Conservation (phyloP, 2,888 invertebrate species). For the Tubulanus polymorphus region DNA sequence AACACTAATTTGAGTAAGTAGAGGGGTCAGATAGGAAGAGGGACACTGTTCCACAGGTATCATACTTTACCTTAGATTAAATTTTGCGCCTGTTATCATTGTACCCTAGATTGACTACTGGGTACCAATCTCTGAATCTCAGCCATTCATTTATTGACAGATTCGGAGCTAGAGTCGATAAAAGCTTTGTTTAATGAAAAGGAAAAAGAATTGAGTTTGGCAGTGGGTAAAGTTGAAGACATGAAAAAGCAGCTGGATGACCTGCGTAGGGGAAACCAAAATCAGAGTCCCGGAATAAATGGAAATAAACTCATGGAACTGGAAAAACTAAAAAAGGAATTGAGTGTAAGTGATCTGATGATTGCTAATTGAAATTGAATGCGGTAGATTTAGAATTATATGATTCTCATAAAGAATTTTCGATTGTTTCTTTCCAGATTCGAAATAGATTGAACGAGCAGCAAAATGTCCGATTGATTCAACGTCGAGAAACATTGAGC, state of each 20-base stretch:
- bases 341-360: slow-evolving; percentile 62
- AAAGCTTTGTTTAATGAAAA: slow-evolving; percentile 95
- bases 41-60: too few relatives aligned
- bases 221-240: slow-evolving; percentile 96
- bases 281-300: slow-evolving; percentile 31
- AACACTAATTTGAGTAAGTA: slow-evolving; percentile 46
- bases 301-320: slow-evolving; percentile 65
- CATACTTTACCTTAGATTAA: too few relatives aligned
- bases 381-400: neutral
- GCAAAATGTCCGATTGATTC: slow-evolving; percentile 83
- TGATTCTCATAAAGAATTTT: neutral
- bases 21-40: too few relatives aligned
- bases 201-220: slow-evolving; percentile 91
- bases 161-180: slow-evolving; percentile 90
- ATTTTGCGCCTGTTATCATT: too few relatives aligned
- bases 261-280: slow-evolving; percentile 61
- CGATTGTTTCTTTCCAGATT: slow-evolving; percentile 65
- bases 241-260: slow-evolving; percentile 92
- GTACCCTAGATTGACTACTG: too few relatives aligned
- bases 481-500: slow-evolving; percentile 81
- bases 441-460: slow-evolving; percentile 94
- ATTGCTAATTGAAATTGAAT: neutral
- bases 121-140: too few relatives aligned
- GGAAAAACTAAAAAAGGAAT: slow-evolving; percentile 85
- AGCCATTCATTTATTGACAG: slow-evolving; percentile 22